A percentile compares a stretch with the other conserved stretches of the same genome.
Evolutionary conservation across 2,113 vertebrate genomes (phyloP).

Genomic region (Sula dactylatra): DNA sequence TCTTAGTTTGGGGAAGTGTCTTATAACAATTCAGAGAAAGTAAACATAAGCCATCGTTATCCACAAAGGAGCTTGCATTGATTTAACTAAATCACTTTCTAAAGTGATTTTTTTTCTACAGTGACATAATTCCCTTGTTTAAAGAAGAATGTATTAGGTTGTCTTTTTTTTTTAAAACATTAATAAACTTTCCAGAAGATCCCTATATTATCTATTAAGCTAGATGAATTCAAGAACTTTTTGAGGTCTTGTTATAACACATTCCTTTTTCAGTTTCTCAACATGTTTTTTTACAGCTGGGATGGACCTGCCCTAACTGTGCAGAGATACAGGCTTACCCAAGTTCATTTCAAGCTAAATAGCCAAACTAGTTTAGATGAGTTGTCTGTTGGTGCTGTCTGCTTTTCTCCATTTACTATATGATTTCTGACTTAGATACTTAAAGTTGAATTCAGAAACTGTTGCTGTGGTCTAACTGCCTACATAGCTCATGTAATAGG

Average conservation of each 20-base stretch:
- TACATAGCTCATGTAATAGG: background rate
- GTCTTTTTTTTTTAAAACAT: background rate
- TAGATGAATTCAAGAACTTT: background rate
- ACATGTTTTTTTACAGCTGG: background rate
- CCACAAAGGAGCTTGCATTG: background rate
- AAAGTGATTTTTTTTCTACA: background rate
- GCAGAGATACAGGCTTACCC: background rate
- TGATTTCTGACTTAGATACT: background rate
- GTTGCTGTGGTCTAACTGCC: background rate
- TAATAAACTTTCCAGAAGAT: background rate
- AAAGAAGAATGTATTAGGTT: background rate
- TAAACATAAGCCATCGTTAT: conserved; percentile 4
- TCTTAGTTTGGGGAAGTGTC: background rate
- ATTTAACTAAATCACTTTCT: background rate
- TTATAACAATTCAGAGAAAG: conserved; percentile 19
- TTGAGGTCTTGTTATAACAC: background rate
- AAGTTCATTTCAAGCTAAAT: background rate
- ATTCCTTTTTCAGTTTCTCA: background rate
- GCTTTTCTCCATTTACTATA: background rate
- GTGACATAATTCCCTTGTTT: background rate
- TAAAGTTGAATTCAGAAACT: background rate
- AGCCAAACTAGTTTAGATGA: background rate
- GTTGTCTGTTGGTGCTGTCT: background rate
- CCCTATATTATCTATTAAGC: background rate
- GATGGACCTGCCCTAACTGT: background rate